A percentile compares a stretch with the other conserved stretches of the same genome.
Evolutionary conservation across 2,888 invertebrate species (phyloP).

Genomic region (Chymomyza procnemis): DNA sequence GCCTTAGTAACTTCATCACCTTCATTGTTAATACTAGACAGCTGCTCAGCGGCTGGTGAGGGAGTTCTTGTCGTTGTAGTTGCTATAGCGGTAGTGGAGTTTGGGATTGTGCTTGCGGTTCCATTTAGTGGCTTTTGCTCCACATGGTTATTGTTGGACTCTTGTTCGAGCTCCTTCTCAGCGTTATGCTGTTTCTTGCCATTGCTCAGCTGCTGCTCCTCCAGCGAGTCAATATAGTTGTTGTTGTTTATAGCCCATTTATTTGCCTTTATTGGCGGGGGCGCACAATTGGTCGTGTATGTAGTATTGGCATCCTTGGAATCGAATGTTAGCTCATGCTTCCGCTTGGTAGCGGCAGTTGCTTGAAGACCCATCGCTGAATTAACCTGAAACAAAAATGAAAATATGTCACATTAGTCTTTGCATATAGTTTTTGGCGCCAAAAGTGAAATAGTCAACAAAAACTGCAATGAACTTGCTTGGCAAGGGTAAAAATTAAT

Average conservation of each 20-base stretch:
- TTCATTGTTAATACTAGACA: conserved; percentile 59
- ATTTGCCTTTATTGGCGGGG: conserved; percentile 80
- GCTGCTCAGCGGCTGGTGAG: conserved; percentile 45
- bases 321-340: conserved; percentile 80
- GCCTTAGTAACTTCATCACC: conserved; percentile 73
- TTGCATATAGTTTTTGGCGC: conserved; percentile 7
- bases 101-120: conserved; percentile 17
- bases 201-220: conserved; percentile 49
- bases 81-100: conserved; percentile 20
- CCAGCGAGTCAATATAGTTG: conserved; percentile 73
- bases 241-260: conserved; percentile 80
- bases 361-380: conserved; percentile 88
- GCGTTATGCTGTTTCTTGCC: conserved; percentile 6
- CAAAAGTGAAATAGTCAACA: neutral
- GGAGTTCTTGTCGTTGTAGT: conserved; percentile 31
- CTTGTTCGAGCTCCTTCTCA: conserved; percentile 7
- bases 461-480: neutral
- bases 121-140: neutral
- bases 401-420: neutral
- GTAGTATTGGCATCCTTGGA: conserved; percentile 79
- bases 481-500: neutral
- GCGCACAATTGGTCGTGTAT: conserved; percentile 79
- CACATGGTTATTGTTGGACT: conserved; percentile 20
- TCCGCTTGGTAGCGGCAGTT: conserved; percentile 84
- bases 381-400: conserved; percentile 75